Evolutionary conservation across 2,888 invertebrate genomes (phyloP).

Genomic region (Rhodophaea formosa): DNA sequence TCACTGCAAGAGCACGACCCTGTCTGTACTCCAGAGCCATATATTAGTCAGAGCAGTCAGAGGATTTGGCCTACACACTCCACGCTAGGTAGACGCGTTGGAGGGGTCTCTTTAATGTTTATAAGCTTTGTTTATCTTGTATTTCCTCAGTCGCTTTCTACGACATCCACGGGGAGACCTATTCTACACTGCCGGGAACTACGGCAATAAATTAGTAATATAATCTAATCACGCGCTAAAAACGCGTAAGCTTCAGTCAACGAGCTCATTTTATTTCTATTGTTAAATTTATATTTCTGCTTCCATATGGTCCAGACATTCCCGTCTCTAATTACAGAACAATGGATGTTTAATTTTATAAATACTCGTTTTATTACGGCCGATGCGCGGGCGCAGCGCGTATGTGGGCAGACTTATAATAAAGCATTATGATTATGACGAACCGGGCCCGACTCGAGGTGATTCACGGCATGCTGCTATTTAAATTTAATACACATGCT

Average conservation of each 20-base stretch:
- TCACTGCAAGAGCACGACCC: no score
- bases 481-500: not conserved
- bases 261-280: constrained; percentile 56
- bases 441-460: not conserved
- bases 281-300: constrained; percentile 55
- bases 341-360: constrained; percentile 20
- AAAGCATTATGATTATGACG: constrained; percentile 11
- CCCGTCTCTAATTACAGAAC: constrained; percentile 19
- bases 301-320: constrained; percentile 19
- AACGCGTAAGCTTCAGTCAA: constrained; percentile 32
- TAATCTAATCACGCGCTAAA: not conserved
- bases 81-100: no score
- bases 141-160: no score
- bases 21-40: no score
- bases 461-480: constrained; percentile 3
- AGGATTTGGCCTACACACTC: no score
- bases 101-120: no score
- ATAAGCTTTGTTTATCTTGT: no score
- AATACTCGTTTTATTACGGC: constrained; percentile 18
- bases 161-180: no score
- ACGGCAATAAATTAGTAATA: no score
- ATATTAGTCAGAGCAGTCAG: no score
- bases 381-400: constrained; percentile 15
- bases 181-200: no score
- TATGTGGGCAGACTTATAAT: constrained; percentile 14